These are phyloP conservation scores for Petaurus breviceps DNA, from an alignment of 2,113 vertebrate genomes.

Conservation along the genomic window DNA sequence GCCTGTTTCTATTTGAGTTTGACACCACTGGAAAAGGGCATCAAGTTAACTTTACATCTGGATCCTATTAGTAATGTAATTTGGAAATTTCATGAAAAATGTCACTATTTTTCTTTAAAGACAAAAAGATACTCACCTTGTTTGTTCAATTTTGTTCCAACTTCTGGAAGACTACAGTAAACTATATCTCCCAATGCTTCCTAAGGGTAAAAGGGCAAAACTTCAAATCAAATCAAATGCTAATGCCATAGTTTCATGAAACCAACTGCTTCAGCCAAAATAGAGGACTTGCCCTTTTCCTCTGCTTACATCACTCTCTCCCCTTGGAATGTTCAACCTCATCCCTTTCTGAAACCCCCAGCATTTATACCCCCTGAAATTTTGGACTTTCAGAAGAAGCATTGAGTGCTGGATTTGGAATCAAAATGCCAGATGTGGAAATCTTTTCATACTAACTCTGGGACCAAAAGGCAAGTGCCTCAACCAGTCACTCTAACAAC, in stretches of 20 bases:
- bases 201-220: constrained; percentile 82
- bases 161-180: constrained; percentile 97
- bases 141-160: constrained; percentile 93
- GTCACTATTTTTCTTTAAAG: neutral
- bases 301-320: neutral
- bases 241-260: constrained; percentile 16
- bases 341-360: neutral
- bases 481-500: neutral
- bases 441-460: neutral
- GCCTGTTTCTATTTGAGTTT: neutral
- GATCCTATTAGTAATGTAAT: neutral
- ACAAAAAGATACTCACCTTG: constrained; percentile 86
- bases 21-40: neutral
- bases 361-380: neutral
- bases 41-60: neutral
- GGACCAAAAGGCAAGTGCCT: neutral
- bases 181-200: constrained; percentile 97
- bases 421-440: neutral
- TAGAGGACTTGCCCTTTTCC: neutral
- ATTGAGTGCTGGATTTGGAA: neutral
- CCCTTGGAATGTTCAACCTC: neutral
- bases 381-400: neutral
- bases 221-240: constrained; percentile 12
- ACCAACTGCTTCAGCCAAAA: neutral
- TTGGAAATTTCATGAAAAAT: constrained; percentile 15